Evolutionary conservation across 2,888 invertebrate genomes (phyloP).

Genomic region (Steinernema scapterisci): DNA sequence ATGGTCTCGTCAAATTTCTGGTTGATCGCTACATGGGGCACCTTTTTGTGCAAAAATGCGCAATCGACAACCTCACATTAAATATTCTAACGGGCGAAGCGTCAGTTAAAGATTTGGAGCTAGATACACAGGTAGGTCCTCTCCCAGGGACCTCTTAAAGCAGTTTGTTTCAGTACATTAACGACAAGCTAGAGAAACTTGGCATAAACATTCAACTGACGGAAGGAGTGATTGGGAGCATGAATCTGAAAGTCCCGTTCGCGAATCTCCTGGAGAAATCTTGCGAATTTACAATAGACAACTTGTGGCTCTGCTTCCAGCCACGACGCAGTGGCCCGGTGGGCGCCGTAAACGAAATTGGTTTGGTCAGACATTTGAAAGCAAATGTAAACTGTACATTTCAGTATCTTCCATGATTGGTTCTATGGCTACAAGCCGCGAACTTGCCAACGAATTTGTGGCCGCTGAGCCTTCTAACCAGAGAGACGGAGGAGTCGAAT

Average conservation of each 20-base stretch:
- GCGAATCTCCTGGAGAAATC: not conserved
- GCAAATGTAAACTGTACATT: not conserved
- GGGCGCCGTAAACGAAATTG: constrained; percentile 12
- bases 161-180: constrained; percentile 9
- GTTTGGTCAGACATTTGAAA: not conserved
- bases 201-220: constrained; percentile 10
- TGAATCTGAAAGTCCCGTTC: not conserved
- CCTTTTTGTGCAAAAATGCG: constrained; percentile 7
- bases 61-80: not conserved
- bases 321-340: constrained; percentile 7
- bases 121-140: constrained; percentile 21
- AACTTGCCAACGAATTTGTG: constrained; percentile 3
- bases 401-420: constrained; percentile 22
- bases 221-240: not conserved
- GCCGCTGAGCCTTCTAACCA: not conserved
- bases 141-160: not conserved
- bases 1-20: not conserved
- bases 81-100: not conserved
- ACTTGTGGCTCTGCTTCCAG: constrained; percentile 8
- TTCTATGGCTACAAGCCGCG: constrained; percentile 14
- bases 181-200: not conserved
- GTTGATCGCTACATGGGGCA: constrained; percentile 18
- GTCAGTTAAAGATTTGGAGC: not conserved
- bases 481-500: constrained; percentile 21
- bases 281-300: constrained; percentile 2